phyloP scores from a whole-genome alignment of 2,797 vertebrate genomes.

The Australoheros facetus region DNA sequence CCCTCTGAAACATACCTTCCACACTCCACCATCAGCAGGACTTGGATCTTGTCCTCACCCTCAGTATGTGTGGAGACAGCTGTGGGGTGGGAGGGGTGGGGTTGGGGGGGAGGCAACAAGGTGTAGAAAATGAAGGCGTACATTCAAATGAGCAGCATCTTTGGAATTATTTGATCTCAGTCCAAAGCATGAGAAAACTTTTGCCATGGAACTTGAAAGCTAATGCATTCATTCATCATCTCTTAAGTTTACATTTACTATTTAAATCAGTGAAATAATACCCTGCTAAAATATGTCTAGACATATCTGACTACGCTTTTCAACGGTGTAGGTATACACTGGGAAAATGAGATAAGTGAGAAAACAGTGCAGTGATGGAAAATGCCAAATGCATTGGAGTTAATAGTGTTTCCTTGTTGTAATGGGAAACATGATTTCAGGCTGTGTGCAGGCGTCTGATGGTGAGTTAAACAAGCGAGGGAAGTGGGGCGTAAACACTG shows the following conservation, averaged over 20 bases:
- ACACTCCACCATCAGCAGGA: conserved; percentile 93
- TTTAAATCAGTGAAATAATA: conserved; percentile 32
- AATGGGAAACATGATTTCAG: conserved; percentile 2
- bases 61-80: conserved; percentile 87
- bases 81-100: conserved; percentile 49
- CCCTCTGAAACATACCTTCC: conserved; percentile 84
- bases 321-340: not conserved
- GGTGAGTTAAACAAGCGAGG: conserved; percentile 17
- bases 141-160: conserved; percentile 16
- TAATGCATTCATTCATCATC: conserved; percentile 4
- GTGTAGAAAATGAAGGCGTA: conserved; percentile 2
- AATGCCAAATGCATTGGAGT: conserved; percentile 15
- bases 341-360: not conserved
- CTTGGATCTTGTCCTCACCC: conserved; percentile 91
- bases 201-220: not conserved
- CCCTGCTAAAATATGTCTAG: conserved; percentile 20
- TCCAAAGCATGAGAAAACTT: conserved; percentile 1
- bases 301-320: conserved; percentile 15
- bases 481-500: conserved; percentile 31
- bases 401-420: conserved; percentile 26
- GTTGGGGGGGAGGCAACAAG: not conserved
- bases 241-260: conserved; percentile 19
- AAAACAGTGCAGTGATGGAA: not conserved
- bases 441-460: conserved; percentile 6
- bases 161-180: conserved; percentile 12